A percentile compares a stretch with the other conserved stretches of the same genome.
Conservation (phyloP, 1,140 invertebrate species). For the Zaprionus vittiger region DNA sequence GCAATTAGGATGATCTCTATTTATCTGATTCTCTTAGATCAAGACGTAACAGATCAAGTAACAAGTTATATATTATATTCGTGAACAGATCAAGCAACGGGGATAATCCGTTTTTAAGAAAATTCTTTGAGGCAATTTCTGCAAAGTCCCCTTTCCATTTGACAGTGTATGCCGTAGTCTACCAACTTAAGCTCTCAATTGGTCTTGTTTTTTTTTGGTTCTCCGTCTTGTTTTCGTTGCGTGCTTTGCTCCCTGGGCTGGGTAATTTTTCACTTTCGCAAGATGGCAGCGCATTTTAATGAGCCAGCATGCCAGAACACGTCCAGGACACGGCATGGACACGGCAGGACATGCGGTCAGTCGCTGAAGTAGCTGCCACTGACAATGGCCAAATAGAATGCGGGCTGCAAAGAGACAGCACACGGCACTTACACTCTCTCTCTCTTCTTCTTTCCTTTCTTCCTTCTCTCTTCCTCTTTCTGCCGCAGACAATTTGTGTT, state of each 20-base stretch:
- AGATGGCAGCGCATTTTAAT: slow-evolving; percentile 83
- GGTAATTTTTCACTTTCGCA: slow-evolving; percentile 82
- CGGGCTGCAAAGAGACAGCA: slow-evolving; percentile 16
- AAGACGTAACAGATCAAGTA: too few species aligned
- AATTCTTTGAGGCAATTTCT: background rate
- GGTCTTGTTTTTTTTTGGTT: background rate
- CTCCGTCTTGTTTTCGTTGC: slow-evolving; percentile 16
- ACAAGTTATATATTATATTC: too few species aligned
- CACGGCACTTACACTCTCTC: slow-evolving; percentile 20
- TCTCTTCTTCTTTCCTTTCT: background rate
- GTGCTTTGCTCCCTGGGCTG: slow-evolving; percentile 42
- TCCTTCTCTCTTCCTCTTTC: background rate
- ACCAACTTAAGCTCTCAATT: background rate
- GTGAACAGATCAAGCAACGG: background rate
- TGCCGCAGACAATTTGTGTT: slow-evolving; percentile 58
- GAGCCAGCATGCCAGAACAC: slow-evolving; percentile 59
- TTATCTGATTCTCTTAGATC: too few species aligned
- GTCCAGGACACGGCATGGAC: background rate
- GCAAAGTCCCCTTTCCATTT: background rate
- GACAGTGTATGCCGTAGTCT: background rate
- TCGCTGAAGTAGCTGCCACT: slow-evolving; percentile 16
- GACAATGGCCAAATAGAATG: background rate
- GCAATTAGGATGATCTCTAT: too few species aligned
- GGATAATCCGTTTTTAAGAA: too few species aligned
- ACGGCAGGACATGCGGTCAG: slow-evolving; percentile 28